Base-by-base conservation (phyloP, 2,797 vertebrate genomes). In the Alfaro cultratus region DNA sequence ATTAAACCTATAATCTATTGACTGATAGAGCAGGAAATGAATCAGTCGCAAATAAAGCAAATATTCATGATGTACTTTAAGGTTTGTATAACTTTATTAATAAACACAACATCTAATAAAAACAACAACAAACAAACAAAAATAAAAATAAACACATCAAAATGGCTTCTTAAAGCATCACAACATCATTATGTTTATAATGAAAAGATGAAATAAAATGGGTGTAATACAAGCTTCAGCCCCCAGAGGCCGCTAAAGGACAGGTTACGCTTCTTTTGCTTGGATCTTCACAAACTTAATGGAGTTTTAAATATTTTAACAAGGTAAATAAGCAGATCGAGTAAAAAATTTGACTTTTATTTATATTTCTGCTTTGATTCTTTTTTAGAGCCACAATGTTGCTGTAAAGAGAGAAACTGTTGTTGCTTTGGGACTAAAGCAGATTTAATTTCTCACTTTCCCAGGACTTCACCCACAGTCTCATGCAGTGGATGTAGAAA, bases 81-180 rank as follows among this genome's bases (percentile, higher is more conserved):
- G 47, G 26, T 26, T 9, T n/a, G n/a, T 75, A 73, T 34, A 67
- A 1, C 36, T 88, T 91, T 83, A 88, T 82, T 89, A 57, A 82
- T 77, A 73, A 84, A 74, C 2, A 83, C 0, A 39, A 76, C 34
- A 36, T n/a, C 12, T 72, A 47, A 74, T 53, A 45, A 21, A 26
- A 39, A n/a, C 51, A 57, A 2, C 51, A 57, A 72, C 53, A 47
- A 31, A 15, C 3, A 49, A 67, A 45, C 1, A 51, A 23, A 49
- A 31, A n/a, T 60, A 36, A 9, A 62, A 12, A 18, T 4, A 39
- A 31, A 53, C 51, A 57, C 68, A 36, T 53, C 26, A 46, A 9
- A 57, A 23, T 36, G 8, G 7, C 3, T 0, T 41, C 49, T 73
- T 11, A 49, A 34, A 23, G 73, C 34, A n/a, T 9, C 34, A n/a